These are phyloP conservation scores for Oreotrochilus melanogaster DNA, from an alignment of 2,113 vertebrate genomes.

Conservation along the genomic window DNA sequence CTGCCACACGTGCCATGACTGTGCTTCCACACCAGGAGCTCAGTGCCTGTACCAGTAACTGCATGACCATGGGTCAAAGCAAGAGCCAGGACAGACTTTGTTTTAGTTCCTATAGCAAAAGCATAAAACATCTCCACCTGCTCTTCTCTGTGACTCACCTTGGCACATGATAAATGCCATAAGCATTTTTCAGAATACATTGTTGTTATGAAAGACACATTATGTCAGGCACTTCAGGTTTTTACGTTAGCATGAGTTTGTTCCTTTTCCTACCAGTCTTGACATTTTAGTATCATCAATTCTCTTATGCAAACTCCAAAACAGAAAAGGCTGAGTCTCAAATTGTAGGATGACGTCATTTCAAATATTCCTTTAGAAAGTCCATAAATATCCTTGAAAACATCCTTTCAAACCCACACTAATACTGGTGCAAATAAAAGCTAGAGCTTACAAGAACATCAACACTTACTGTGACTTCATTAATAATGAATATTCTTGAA, in stretches of 20 bases:
- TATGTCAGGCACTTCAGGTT: neutral
- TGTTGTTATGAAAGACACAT: neutral
- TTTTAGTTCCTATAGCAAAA: neutral
- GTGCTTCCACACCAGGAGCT: neutral
- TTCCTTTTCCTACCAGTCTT: neutral
- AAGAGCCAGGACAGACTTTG: neutral
- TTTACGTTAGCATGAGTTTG: neutral
- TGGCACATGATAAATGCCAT: neutral
- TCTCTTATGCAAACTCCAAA: neutral
- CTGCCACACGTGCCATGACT: too few species aligned
- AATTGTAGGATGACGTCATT: neutral
- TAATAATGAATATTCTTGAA: neutral
- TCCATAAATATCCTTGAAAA: neutral
- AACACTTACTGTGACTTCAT: neutral
- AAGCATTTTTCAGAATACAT: neutral
- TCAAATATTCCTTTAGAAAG: neutral
- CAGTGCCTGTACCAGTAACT: fast-evolving
- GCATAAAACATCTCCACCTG: neutral
- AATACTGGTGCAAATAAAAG: neutral
- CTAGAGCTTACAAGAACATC: neutral
- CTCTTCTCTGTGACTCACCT: neutral
- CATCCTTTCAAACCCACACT: neutral
- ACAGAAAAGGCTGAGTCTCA: neutral
- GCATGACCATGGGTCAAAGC: fast-evolving
- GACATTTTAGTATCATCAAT: neutral